phyloP scores from a whole-genome alignment of 2,888 invertebrate species.

The Shargacucullia verbasci region DNA sequence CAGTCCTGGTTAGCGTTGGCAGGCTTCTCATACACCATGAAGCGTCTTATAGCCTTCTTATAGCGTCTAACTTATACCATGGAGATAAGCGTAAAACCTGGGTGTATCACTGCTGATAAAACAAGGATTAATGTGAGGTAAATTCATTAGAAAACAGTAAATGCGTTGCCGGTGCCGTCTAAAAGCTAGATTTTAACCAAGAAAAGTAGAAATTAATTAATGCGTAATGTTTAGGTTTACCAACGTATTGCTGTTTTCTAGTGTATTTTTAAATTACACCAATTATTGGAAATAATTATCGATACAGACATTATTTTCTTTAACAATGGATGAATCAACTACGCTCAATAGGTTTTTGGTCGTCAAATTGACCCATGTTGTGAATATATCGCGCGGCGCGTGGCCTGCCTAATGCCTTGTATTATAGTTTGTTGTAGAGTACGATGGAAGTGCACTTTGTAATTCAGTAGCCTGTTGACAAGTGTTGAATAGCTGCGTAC shows the following conservation, averaged over 20 bases:
- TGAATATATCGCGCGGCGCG: slow-evolving; percentile 22
- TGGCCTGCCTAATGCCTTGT: slow-evolving; percentile 52
- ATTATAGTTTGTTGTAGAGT: slow-evolving; percentile 65
- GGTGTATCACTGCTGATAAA: no score
- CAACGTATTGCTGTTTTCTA: slow-evolving; percentile 5
- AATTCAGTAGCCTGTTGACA: slow-evolving; percentile 76
- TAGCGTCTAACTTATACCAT: no score
- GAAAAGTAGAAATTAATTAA: slow-evolving; percentile 30
- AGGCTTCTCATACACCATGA: no score
- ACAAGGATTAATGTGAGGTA: no score
- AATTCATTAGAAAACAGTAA: background rate
- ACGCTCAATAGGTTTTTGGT: slow-evolving; percentile 11
- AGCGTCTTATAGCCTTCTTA: no score
- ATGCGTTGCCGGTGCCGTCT: slow-evolving; percentile 12
- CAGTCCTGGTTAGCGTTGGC: no score
- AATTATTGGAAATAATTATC: no score
- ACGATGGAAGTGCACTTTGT: slow-evolving; percentile 78
- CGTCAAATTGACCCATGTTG: background rate
- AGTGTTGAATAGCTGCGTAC: slow-evolving; percentile 77
- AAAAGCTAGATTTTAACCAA: slow-evolving; percentile 51
- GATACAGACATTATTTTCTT: no score
- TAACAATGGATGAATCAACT: no score
- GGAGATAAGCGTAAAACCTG: no score
- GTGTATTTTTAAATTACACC: background rate
- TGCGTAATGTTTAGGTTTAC: slow-evolving; percentile 15